Evolutionary conservation across 2,797 vertebrate genomes (phyloP).

Genomic region (Meriones psammophilus): DNA sequence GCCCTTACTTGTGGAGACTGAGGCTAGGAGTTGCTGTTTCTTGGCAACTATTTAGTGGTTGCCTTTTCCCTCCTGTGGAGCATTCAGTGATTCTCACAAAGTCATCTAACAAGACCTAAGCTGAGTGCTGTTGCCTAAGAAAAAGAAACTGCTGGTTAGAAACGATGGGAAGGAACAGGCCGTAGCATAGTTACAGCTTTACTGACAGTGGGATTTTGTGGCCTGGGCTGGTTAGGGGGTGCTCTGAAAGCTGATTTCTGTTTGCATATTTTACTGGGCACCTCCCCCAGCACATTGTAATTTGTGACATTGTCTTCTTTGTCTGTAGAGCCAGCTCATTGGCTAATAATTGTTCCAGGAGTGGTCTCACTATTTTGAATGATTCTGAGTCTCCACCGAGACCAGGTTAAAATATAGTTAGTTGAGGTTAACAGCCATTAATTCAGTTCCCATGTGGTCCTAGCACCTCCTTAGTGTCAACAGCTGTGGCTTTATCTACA

Average conservation of each 20-base stretch:
- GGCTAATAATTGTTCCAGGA: neutral
- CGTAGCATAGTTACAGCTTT: neutral
- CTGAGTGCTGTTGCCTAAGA: neutral
- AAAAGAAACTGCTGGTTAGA: neutral
- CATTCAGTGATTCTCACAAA: neutral
- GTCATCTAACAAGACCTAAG: neutral
- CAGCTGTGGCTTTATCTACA: neutral
- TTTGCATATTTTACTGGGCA: neutral
- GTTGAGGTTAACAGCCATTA: conserved; percentile 10
- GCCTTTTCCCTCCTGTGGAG: neutral
- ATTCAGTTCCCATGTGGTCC: neutral
- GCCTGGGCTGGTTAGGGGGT: neutral
- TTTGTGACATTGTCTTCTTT: neutral
- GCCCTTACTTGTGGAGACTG: neutral
- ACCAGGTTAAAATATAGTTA: neutral
- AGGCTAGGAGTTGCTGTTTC: neutral
- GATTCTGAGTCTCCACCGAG: neutral
- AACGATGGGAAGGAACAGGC: neutral
- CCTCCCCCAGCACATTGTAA: neutral
- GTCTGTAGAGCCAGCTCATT: neutral
- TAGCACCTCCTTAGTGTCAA: neutral
- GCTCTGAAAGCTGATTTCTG: neutral
- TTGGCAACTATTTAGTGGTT: neutral
- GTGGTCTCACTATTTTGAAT: neutral
- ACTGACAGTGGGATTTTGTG: neutral